Base-by-base conservation (phyloP, 1,140 invertebrate genomes). In the Scaptomyza montana region DNA sequence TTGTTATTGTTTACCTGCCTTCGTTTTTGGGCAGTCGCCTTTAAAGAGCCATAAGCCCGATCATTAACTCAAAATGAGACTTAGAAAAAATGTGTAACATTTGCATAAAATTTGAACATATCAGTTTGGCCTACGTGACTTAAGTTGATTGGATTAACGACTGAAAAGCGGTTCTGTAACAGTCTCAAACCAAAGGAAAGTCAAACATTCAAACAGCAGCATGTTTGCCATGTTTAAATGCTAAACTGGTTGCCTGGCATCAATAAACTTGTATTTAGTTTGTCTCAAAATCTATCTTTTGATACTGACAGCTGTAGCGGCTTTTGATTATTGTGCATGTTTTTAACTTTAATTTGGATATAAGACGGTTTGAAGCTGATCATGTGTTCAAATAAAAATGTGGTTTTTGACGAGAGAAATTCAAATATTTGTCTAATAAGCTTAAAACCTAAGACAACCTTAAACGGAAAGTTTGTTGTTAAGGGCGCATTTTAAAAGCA, bases 71-170 rank as follows among this genome's bases (percentile, higher is more conserved):
- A 16, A 16, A 16, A 16, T 16, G 16, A 16, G 16, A 16, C 16
- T 16, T 16, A 33, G 30, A 13, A 16, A 59, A 68, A 61, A 55
- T 54, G 21, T 67, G 56, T 50, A 50, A 57, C 28, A 85, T 80
- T 80, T 53, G 62, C 72, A 78, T 72, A 57, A 45, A 62, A 72
- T 41, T 19, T 51, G 65, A 69, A 51, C 43, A 64, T 67, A 53
- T 53, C 46, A 5, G 19, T 54, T 49, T 69, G 81, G 81, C 67
- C 78, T 86, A 86, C 81, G 82, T 86, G 81, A 87, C 81, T 51
- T 7, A 5, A 50, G 45, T 61, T 66, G 28, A 19, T 47, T 47
- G 25, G 10, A 60, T 47, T 33, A 43, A 65, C 60, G 46, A 45
- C 33, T 43, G 63, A 68, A 84, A 84, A 75, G 78, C 74, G 60